Base-by-base conservation (phyloP, 2,888 invertebrate species). In the Bibio marci region DNA sequence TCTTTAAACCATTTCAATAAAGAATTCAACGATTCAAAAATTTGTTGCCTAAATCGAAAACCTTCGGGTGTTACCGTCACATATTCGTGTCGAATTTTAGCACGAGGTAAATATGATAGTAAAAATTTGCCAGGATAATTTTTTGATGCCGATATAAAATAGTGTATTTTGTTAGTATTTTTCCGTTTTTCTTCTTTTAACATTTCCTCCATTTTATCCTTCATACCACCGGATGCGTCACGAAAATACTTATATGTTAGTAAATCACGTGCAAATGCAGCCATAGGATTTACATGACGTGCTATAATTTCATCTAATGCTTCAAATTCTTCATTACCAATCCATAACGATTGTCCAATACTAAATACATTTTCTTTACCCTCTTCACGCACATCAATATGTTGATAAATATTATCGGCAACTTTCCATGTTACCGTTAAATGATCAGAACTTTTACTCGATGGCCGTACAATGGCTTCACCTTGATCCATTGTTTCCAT, bases 281-380 rank as follows among this genome's bases (percentile, higher is more conserved):
- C 94, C 94, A 98, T 94, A 0, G 97, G 98, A 43, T 87, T 91
- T 5, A 99, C 80, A 62, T 91, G 76, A 11, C 97, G 75, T 0
- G 97, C 95, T 40, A 99, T 87, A 43, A 99, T 98, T 76, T 99
- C 98, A 61, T 99, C 98, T 26, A 99, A 66, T 63, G 99, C 98
- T 65, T 99, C 98, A 60, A 91, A 98, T 54, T 94, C 92, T 52
- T 94, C 87, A 43, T 72, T 77, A 27, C 78, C 80, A 49, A 97
- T 97, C 76, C 80, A 81, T 11, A 97, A 67, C 5, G 75, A 73
- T 51, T 76, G 75, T 38, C 97, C 97, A 47, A 98, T 65, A 40
- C 92, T 91, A 58, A 95, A 98, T 0, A 86, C 82, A 57, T 97
- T 95, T 54, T 88, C 85, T 65, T 98, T 98, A 12, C 90, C 90